Conservation (phyloP, 2,113 vertebrate species). For the Macroglossus sobrinus region DNA sequence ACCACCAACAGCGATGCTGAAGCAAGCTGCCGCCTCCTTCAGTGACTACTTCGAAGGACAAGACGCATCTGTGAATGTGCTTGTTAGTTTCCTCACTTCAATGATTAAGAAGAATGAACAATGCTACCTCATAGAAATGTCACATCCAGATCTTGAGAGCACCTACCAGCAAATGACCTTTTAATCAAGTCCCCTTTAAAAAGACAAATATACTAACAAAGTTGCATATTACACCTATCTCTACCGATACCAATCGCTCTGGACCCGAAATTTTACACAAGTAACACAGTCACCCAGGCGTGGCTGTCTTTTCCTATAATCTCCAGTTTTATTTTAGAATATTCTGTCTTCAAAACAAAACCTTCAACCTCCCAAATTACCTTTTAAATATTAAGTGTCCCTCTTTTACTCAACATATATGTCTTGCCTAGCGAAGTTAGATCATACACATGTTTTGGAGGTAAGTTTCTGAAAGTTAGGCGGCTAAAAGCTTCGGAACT, state of each 20-base stretch:
- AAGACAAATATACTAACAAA: accelerated
- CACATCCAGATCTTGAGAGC: background rate
- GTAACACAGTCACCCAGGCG: background rate
- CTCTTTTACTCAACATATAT: background rate
- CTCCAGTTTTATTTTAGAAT: background rate
- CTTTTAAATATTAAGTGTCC: background rate
- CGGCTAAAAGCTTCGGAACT: background rate
- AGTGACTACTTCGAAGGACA: background rate
- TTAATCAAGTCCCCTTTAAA: background rate
- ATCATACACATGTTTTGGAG: background rate
- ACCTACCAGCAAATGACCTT: background rate
- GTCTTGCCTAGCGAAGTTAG: background rate
- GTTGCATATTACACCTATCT: accelerated
- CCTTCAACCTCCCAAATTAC: background rate
- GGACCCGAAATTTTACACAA: background rate
- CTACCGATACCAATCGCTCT: background rate
- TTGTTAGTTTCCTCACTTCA: background rate
- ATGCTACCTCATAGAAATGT: background rate
- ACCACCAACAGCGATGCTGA: accelerated
- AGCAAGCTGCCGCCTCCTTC: background rate
- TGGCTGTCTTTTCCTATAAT: background rate
- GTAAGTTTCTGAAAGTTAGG: background rate
- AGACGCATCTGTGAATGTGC: background rate
- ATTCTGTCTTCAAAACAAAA: background rate
- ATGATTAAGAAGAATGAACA: background rate